Evolutionary conservation across 2,888 invertebrate genomes (phyloP), one percentile per base, ranked within the genome.

Genomic region (Andrena hattorfiana): DNA sequence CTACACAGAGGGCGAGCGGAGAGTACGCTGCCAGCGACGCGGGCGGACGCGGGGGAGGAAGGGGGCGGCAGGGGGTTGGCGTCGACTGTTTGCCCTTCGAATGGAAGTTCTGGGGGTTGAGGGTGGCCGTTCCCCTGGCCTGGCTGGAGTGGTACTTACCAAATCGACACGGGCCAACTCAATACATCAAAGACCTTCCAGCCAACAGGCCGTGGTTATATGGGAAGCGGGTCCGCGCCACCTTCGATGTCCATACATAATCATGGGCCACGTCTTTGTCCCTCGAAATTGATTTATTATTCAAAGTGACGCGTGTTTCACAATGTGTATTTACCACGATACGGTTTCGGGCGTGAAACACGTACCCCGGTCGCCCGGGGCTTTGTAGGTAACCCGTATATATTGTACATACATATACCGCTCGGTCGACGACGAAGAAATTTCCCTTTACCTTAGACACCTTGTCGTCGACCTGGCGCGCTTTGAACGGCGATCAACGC

Each of bases 221-320:
- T 87, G 87, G 87, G 42, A 42, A 89, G 86, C 87, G 85, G 66
- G 86, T 85, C 84, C 73, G 81, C 80, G 81, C 85, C 83, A 83
- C 89, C 87, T 90, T 88, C 91, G 89, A 92, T 92, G 91, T 90
- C 93, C 92, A 94, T 94, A 92, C 94, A 94, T 94, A 94, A 94
- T 94, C 93, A 93, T 93, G 91, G 69, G 91, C 89, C 90, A 74
- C 91, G 93, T 93, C 93, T 93, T 93, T 93, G 94, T 93, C 92
- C 92, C 92, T 90, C 92, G 93, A 94, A 94, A 94, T 94, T 94
- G 94, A 94, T 94, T 94, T 94, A 94, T 94, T 94, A 94, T 94
- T 94, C 94, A 94, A 94, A 94, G 93, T 91, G 92, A 93, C 92
- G 93, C 93, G 92, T 94, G 94, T 94, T 93, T 93, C 92, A 93